phyloP scores from a whole-genome alignment of 2,113 vertebrate genomes.

The Zosterops japonicus region DNA sequence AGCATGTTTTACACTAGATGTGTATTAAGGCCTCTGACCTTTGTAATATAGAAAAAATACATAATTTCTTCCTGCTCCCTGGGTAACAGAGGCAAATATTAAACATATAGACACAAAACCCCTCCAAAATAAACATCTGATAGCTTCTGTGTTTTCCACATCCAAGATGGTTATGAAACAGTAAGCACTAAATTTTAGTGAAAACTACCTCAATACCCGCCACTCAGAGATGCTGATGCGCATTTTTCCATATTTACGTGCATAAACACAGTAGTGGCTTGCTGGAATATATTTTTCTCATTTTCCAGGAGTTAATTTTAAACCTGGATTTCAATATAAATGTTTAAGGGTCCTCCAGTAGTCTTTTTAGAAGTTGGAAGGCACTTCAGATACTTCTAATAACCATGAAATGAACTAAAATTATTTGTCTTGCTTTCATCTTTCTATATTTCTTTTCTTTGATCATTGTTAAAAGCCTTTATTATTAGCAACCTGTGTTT shows the following conservation, averaged over 20 bases:
- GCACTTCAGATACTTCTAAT: neutral
- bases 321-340: neutral
- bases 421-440: slow-evolving; percentile 16
- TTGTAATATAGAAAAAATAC: neutral
- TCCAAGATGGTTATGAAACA: neutral
- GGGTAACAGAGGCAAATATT: neutral
- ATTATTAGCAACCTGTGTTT: slow-evolving; percentile 1
- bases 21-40: neutral
- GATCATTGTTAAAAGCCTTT: slow-evolving; percentile 17
- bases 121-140: neutral
- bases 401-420: neutral
- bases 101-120: neutral
- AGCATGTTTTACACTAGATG: neutral
- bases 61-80: neutral
- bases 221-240: neutral
- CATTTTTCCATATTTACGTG: neutral
- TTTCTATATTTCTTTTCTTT: slow-evolving; percentile 2
- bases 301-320: neutral
- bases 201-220: neutral
- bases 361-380: neutral
- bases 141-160: neutral
- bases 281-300: neutral
- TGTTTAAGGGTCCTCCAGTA: neutral
- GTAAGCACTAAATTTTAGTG: neutral
- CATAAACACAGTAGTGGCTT: neutral